Evolutionary conservation across 92 coral and sea anemone species (phyloP), one percentile per base, ranked within the genome.

Genomic region (Virgularia gustaviana): DNA sequence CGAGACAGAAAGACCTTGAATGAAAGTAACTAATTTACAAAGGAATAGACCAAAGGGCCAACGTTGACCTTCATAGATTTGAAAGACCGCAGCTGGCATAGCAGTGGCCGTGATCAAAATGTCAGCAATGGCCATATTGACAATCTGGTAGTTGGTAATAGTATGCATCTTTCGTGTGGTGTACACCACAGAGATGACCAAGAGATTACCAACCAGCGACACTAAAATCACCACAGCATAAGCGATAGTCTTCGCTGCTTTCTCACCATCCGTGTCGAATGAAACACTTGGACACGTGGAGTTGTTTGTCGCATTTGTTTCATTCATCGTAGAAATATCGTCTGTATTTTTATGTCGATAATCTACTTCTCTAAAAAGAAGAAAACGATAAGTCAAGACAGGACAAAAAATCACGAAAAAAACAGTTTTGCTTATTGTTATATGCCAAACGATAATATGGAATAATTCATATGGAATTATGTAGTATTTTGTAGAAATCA

Each of bases 1-100:
- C 42, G 75, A 85, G 39, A 87, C 78, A 1, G 90, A 86, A 12
- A 68, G 15, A 2, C 75, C 75, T 68, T 68, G 75, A 10, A 68
- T 43, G 22, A 68, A 68, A 1, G 51, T 61, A 19, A 49, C 75
- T 36, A 68, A 20, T 33, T 68, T 68, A 20, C 75, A 68, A 6
- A 55, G 56, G 0, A 68, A 9, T 47, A 49, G 51, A 25, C 75
- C 75, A 22, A 68, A 68, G 7, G 75, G 75, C 75, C 75, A 68
- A 10, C 75, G 75, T 36, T 12, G 0, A 16, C 75, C 42, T 18
- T 32, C 43, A 30, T 49, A 68, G n/a, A 68, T 49, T 11, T 68
- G 75, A 49, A 30, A 68, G 5, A 68, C 45, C 29, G 62, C 36
- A 7, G 44, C 31, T 6, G 75, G 75, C 75, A 68, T 68, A 0